Percentiles rank a stretch among this genome's conserved stretches.
Evolutionary conservation across 2,797 vertebrate genomes (phyloP).

Genomic region (Morus bassanus): DNA sequence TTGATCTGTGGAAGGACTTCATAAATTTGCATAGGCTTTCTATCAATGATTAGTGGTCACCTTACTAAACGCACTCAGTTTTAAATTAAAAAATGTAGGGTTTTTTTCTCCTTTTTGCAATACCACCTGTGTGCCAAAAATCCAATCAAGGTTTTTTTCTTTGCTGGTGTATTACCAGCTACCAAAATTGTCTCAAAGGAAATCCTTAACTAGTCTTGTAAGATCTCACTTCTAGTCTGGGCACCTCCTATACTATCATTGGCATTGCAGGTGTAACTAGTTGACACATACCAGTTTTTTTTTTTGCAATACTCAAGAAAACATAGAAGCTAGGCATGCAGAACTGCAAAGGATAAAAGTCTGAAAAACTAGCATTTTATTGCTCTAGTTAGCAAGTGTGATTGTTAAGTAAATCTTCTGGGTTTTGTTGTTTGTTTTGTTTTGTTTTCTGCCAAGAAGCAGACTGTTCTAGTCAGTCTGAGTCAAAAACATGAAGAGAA

Average conservation of each 20-base stretch:
- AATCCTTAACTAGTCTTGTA: not conserved
- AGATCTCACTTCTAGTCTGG: not conserved
- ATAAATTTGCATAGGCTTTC: not conserved
- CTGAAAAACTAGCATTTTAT: not conserved
- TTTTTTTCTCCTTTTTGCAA: not conserved
- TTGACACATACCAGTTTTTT: not conserved
- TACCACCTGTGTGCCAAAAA: not conserved
- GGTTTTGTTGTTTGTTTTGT: not conserved
- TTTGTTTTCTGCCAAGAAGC: not conserved
- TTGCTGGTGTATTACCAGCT: not conserved
- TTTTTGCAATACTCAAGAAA: not conserved
- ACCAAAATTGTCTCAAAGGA: not conserved
- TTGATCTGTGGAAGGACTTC: not conserved
- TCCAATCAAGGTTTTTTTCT: not conserved
- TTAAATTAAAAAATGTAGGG: not conserved
- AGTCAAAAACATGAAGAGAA: not conserved
- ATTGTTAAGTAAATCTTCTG: not conserved
- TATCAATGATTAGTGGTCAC: not conserved
- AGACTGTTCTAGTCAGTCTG: not conserved
- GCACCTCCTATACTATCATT: not conserved
- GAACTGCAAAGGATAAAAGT: not conserved
- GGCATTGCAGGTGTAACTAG: not conserved
- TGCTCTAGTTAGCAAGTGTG: not conserved
- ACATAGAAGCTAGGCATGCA: accelerated
- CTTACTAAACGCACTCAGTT: not conserved